Base-by-base conservation (phyloP, 1,140 invertebrate genomes). In the Papilio dardanus region DNA sequence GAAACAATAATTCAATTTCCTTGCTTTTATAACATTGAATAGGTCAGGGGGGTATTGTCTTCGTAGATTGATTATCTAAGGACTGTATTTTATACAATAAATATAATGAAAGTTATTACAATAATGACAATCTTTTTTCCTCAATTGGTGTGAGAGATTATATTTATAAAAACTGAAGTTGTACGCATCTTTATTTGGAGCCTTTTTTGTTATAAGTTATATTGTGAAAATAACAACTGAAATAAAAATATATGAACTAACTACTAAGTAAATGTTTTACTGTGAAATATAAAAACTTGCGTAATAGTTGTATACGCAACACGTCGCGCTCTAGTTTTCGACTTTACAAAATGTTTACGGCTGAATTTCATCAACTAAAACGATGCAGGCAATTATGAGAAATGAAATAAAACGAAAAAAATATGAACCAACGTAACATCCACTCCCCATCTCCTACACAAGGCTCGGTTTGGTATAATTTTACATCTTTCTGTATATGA, bases 1-100 rank as follows among this genome's bases (percentile, higher is more conserved):
- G 35, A 81, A 77, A 81, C 66, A 50, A 50, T 71, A 71, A 50
- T 71, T 71, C 40, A 46, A 46, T 71, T 46, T 71, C 12, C 24
- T 35, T 35, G 21, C 3, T 69, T 21, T 42, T 40, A 24, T 37
- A n/a, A n/a, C n/a, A 35, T 33, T 35, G 31, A 67, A 33, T 31
- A 69, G 31, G 67, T 69, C 37, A 24, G n/a, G 12, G 37, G 12
- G 28, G 21, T 58, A 16, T 62, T 28, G 54, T 30, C 54, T 62
- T 28, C 1, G 24, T 0, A 58, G 10, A 8, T 24, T 24, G 21
- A 10, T 54, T 54, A 54, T 1, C 4, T 54, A 6, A 3, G 1
- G 3, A 54, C 12, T 24, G 50, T 54, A 54, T 54, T 24, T 54
- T 54, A 24, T 54, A 24, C 8, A 21, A 58, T 3, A 28, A 28